These are phyloP conservation scores for Xenopus laevis DNA, from an alignment of 2,113 vertebrate genomes.

Conservation along the genomic window DNA sequence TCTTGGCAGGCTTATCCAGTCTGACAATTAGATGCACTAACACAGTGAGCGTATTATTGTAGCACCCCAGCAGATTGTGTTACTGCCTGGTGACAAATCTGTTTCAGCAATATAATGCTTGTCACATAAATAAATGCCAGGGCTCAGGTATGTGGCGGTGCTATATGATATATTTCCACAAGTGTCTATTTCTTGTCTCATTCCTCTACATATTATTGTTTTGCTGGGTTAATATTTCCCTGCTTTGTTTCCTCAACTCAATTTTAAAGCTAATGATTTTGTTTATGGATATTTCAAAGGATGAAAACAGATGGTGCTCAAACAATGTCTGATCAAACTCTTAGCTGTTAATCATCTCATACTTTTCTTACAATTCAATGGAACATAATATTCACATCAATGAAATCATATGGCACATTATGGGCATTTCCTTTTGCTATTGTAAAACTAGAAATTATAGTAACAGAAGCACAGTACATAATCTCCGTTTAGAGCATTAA, in stretches of 20 bases:
- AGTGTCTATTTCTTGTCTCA: constrained; percentile 8
- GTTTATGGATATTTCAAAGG: constrained; percentile 35
- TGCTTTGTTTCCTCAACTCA: constrained; percentile 10
- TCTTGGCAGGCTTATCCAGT: constrained; percentile 30
- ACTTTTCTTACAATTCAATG: constrained; percentile 12
- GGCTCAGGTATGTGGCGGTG: constrained; percentile 21
- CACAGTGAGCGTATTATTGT: constrained; percentile 12
- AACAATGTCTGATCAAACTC: constrained; percentile 26
- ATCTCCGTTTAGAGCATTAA: no score
- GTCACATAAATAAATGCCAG: constrained; percentile 26
- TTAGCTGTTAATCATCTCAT: constrained; percentile 26
- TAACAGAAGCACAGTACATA: background rate
- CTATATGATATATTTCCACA: constrained; percentile 19
- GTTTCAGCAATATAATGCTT: constrained; percentile 32
- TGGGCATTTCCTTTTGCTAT: background rate
- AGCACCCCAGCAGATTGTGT: constrained; percentile 33
- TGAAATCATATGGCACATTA: background rate
- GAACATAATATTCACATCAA: background rate
- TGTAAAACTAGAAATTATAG: background rate
- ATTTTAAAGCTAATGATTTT: constrained; percentile 32
- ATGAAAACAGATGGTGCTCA: constrained; percentile 38
- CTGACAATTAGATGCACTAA: constrained; percentile 39
- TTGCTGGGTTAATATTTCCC: constrained; percentile 28
- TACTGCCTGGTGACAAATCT: constrained; percentile 38
- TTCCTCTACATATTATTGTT: constrained; percentile 19